Conservation (phyloP, 2,113 vertebrate genomes). For the Gadus chalcogrammus region DNA sequence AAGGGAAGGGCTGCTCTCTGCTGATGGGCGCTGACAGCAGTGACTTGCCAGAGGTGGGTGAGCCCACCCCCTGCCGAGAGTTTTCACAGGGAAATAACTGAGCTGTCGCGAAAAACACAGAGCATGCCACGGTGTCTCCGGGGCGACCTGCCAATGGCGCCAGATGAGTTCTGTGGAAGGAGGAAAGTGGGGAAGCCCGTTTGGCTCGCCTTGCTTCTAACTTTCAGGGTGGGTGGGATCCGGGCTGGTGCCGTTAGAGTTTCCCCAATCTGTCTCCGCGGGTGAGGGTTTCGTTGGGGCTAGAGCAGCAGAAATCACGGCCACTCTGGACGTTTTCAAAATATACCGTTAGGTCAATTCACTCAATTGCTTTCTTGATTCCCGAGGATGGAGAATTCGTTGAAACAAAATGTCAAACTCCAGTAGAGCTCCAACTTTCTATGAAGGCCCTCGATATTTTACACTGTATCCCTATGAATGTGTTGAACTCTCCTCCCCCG, state of each 20-base stretch:
- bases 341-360: no score
- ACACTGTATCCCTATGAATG: no score
- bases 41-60: constrained; percentile 72
- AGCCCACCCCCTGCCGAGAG: constrained; percentile 67
- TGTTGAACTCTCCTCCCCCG: no score
- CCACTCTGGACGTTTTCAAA: no score
- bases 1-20: constrained; percentile 70
- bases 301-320: no score
- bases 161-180: constrained; percentile 60
- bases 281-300: no score
- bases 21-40: constrained; percentile 72
- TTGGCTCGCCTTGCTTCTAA: constrained; percentile 43
- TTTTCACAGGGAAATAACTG: constrained; percentile 67
- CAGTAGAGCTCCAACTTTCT: no score
- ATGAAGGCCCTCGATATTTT: no score
- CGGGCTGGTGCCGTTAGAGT: constrained; percentile 32
- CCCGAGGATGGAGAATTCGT: no score
- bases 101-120: constrained; percentile 59
- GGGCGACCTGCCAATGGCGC: constrained; percentile 64
- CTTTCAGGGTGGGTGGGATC: constrained; percentile 43
- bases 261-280: constrained; percentile 12
- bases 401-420: no score
- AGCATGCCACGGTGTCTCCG: constrained; percentile 51
- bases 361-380: no score
- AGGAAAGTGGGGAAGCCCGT: constrained; percentile 51